Evolutionary conservation across 1,140 invertebrate species (phyloP).

Genomic region (Apis dorsata): DNA sequence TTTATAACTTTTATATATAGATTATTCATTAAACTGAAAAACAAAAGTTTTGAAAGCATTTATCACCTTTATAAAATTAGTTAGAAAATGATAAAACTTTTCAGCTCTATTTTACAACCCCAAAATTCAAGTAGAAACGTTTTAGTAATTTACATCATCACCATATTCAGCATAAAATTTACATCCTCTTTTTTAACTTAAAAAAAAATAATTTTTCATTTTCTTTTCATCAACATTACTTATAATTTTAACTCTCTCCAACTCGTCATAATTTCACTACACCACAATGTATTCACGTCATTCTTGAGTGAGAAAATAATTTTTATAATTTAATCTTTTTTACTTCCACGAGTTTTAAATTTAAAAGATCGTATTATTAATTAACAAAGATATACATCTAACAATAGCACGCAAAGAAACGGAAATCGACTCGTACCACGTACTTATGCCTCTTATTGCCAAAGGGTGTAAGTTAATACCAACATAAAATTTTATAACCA

Average conservation of each 20-base stretch:
- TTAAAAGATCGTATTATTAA: not conserved
- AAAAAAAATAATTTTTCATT: not conserved
- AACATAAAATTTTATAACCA: not conserved
- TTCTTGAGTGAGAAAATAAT: too few species aligned
- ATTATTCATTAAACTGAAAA: too few species aligned
- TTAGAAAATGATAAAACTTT: too few species aligned
- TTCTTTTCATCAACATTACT: not conserved
- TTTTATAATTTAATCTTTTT: not conserved
- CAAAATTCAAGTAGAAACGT: too few species aligned
- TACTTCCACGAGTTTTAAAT: not conserved
- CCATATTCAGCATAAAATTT: not conserved
- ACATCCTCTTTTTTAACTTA: not conserved
- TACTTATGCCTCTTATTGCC: not conserved
- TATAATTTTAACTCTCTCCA: too few species aligned
- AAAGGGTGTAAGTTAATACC: not conserved
- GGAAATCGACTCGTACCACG: not conserved
- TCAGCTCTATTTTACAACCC: too few species aligned
- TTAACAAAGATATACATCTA: not conserved
- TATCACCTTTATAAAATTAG: too few species aligned
- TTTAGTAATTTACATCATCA: too few species aligned
- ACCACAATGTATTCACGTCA: too few species aligned
- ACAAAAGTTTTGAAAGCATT: too few species aligned
- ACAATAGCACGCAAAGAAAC: not conserved
- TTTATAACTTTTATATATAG: too few species aligned
- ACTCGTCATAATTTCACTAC: too few species aligned